phyloP scores from a whole-genome alignment of 2,113 vertebrate genomes.

The Anolis sagrei region DNA sequence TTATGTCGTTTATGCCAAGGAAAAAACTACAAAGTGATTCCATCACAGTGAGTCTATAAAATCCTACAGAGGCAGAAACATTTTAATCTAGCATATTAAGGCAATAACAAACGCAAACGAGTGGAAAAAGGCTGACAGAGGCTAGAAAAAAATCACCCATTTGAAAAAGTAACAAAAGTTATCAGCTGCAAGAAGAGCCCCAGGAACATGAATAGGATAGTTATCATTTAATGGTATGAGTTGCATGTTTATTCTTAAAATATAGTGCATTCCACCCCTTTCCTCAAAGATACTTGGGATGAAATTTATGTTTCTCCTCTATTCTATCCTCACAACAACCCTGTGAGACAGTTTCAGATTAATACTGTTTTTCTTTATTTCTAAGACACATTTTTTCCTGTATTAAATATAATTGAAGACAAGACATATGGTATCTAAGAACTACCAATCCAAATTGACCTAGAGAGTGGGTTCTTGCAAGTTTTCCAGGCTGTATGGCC shows the following conservation, averaged over 20 bases:
- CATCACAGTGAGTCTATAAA: constrained; percentile 22
- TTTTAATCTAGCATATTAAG: constrained; percentile 35
- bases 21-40: constrained; percentile 39
- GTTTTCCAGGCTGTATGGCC: no score
- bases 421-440: no score
- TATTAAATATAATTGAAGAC: no score
- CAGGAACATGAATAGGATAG: background rate
- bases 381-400: no score
- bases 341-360: background rate
- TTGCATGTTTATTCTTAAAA: background rate
- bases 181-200: background rate
- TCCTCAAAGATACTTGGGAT: background rate
- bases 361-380: no score
- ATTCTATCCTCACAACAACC: background rate
- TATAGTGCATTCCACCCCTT: background rate
- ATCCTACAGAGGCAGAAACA: constrained; percentile 32
- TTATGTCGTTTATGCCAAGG: constrained; percentile 14
- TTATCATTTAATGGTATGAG: background rate
- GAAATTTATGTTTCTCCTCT: background rate
- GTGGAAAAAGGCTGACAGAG: background rate
- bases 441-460: no score
- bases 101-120: background rate
- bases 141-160: constrained; percentile 12
- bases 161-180: background rate
- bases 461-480: no score